phyloP scores from a whole-genome alignment of 2,113 vertebrate genomes.

The Elgaria multicarinata region DNA sequence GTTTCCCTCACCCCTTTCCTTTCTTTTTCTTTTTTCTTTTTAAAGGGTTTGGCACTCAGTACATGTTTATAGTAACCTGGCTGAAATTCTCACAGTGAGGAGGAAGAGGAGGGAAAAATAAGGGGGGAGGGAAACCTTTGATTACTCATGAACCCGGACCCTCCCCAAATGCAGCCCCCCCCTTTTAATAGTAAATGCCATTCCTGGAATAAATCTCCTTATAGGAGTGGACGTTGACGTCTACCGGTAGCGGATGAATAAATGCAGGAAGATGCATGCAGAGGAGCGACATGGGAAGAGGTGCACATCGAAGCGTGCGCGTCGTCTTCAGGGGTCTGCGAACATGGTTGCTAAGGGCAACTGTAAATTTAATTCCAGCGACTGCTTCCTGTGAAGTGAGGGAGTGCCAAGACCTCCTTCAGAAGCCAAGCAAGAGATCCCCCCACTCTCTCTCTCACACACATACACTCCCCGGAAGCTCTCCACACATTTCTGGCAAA shows the following conservation, averaged over 20 bases:
- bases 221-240: neutral
- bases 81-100: neutral
- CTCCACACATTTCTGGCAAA: neutral
- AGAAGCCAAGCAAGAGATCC: neutral
- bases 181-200: neutral
- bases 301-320: neutral
- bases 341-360: neutral
- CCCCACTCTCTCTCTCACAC: neutral
- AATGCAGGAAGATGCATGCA: neutral
- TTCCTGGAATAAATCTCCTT: neutral
- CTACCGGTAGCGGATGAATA: too few relatives aligned
- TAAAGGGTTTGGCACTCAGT: neutral
- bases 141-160: neutral
- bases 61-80: neutral
- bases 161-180: too few relatives aligned
- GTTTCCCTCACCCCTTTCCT: too few relatives aligned
- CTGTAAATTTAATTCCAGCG: neutral
- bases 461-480: neutral
- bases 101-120: neutral
- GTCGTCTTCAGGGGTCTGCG: neutral
- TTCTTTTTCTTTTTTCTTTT: too few relatives aligned
- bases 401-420: neutral
- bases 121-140: neutral
- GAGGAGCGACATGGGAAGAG: neutral
- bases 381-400: neutral